A percentile compares a stretch with the other conserved stretches of the same genome.
Conservation (phyloP, 1,140 invertebrate species). For the Himalopsyche phryganea region DNA sequence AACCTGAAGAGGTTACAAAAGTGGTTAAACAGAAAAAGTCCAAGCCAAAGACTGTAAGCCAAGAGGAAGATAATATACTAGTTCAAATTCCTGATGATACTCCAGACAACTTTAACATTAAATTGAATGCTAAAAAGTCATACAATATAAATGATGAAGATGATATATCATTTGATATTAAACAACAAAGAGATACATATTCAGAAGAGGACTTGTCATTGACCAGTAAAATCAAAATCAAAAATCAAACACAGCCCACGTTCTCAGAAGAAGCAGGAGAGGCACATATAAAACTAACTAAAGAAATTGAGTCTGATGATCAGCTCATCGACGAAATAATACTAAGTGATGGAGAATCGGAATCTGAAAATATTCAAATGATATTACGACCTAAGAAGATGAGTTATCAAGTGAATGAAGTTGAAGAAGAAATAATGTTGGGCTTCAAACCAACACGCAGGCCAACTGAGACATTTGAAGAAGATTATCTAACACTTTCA, state of each 20-base stretch:
- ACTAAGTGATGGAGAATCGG: conserved; percentile 45
- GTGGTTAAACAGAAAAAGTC: conserved; percentile 24
- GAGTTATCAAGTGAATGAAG: conserved; percentile 54
- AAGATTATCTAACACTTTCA: conserved; percentile 60
- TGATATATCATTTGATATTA: conserved; percentile 57
- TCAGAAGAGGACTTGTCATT: conserved; percentile 77
- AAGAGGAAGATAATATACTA: not conserved
- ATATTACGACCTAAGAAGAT: conserved; percentile 50
- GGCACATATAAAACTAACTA: conserved; percentile 63
- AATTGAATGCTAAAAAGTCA: conserved; percentile 51
- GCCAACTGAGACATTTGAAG: conserved; percentile 51
- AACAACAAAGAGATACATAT: conserved; percentile 47
- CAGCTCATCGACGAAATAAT: conserved; percentile 45
- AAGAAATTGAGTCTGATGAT: conserved; percentile 62
- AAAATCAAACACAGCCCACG: conserved; percentile 60
- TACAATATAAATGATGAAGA: conserved; percentile 47
- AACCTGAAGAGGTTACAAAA: conserved; percentile 61
- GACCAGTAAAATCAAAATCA: conserved; percentile 70
- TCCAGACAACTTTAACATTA: conserved; percentile 51
- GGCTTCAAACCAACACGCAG: conserved; percentile 49
- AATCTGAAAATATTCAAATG: conserved; percentile 54
- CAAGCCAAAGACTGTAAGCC: conserved; percentile 1
- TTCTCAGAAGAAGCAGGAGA: conserved; percentile 67
- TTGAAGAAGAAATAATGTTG: conserved; percentile 54
- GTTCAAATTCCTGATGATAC: conserved; percentile 39